Conservation (phyloP, 2,797 vertebrate species). For the Chelonia mydas region DNA sequence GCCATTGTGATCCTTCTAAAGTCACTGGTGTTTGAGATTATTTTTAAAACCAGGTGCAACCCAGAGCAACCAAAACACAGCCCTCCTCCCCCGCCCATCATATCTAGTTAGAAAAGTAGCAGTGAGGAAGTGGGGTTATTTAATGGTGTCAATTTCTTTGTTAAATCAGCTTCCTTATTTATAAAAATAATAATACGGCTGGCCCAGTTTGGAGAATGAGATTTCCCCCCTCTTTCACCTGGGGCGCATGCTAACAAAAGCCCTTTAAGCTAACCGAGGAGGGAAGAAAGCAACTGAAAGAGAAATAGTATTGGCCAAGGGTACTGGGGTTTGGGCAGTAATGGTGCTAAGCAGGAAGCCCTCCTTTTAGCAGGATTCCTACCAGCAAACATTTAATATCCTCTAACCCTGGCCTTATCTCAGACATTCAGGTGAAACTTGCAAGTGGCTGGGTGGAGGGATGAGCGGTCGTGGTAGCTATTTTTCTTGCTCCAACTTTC, state of each 20-base stretch:
- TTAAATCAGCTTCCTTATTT: neutral
- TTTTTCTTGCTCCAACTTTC: neutral
- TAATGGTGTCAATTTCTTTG: neutral
- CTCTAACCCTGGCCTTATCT: slow-evolving; percentile 1
- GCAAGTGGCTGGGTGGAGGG: neutral
- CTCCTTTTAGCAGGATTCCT: neutral
- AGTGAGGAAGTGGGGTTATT: neutral
- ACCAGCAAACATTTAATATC: neutral
- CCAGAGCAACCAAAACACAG: neutral
- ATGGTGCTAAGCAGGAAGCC: neutral
- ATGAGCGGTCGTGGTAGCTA: neutral
- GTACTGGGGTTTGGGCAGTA: neutral
- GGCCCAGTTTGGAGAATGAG: rapidly evolving
- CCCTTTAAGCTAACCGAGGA: neutral
- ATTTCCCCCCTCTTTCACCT: rapidly evolving
- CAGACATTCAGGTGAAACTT: neutral
- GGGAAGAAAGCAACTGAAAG: neutral
- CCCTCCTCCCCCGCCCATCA: neutral
- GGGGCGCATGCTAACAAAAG: too few relatives aligned
- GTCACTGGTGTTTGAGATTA: neutral
- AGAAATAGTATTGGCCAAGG: neutral
- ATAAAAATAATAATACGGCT: neutral
- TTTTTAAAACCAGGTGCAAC: neutral
- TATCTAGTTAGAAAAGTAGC: neutral
- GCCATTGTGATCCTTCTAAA: neutral